Conservation (phyloP, 2,113 vertebrate species). For the Muntiacus muntjak region DNA sequence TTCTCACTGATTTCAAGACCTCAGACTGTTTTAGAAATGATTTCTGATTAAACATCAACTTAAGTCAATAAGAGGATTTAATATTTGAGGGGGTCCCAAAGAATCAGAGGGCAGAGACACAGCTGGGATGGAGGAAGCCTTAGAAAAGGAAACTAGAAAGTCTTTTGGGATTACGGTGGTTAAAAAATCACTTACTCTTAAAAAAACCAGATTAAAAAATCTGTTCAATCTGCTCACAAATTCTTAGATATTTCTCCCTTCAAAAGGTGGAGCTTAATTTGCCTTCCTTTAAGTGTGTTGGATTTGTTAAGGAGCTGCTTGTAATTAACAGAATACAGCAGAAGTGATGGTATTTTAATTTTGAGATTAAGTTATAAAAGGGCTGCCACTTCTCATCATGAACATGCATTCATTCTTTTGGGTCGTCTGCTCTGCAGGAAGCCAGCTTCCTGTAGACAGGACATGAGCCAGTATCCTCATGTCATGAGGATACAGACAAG, state of each 20-base stretch:
- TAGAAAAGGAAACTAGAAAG: background rate
- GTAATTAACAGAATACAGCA: background rate
- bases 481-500: background rate
- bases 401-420: background rate
- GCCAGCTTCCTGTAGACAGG: background rate
- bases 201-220: background rate
- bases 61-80: background rate
- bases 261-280: background rate
- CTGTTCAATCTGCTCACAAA: background rate
- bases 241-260: background rate
- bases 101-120: background rate
- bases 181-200: background rate
- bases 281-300: background rate
- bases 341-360: background rate
- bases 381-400: background rate
- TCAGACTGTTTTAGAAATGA: background rate
- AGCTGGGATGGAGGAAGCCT: background rate
- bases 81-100: background rate
- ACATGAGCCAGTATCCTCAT: background rate
- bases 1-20: background rate
- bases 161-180: background rate
- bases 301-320: background rate
- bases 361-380: background rate
- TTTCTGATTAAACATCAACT: background rate
- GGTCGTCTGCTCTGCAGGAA: background rate